Conservation (phyloP, 2,113 vertebrate species). For the Urocolius indicus region DNA sequence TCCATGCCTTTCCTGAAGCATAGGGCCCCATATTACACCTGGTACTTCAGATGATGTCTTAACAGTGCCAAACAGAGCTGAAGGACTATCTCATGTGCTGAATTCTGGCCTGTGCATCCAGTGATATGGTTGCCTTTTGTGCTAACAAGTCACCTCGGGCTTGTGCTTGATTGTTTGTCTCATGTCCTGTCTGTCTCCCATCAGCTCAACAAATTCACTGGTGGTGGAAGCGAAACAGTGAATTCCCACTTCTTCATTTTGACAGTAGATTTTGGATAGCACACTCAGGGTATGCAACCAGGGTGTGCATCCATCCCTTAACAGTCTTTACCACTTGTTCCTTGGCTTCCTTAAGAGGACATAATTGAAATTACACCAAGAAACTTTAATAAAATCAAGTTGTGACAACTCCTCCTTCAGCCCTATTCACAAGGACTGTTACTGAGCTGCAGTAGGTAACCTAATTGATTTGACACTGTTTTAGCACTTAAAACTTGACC, state of each 20-base stretch:
- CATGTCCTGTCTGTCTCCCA: neutral
- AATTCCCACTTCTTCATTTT: neutral
- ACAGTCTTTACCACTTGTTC: neutral
- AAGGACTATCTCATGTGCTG: neutral
- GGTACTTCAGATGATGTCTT: neutral
- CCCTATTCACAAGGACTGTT: neutral
- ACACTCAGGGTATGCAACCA: neutral
- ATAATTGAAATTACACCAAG: neutral
- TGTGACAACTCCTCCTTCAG: neutral
- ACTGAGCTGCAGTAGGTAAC: neutral
- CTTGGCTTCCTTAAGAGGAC: neutral
- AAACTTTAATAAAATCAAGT: neutral
- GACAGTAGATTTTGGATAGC: neutral
- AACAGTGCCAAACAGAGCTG: neutral
- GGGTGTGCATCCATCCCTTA: neutral
- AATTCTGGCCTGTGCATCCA: neutral
- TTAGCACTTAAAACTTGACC: neutral
- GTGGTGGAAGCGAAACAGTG: neutral
- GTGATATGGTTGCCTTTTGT: neutral
- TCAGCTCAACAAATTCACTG: neutral
- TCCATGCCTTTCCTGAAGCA: neutral
- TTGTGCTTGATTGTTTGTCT: neutral
- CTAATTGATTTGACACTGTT: neutral
- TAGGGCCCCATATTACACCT: accelerated
- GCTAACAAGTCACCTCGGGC: neutral